phyloP scores from a whole-genome alignment of 2,888 invertebrate species.

The Drosophila melanosoma region DNA sequence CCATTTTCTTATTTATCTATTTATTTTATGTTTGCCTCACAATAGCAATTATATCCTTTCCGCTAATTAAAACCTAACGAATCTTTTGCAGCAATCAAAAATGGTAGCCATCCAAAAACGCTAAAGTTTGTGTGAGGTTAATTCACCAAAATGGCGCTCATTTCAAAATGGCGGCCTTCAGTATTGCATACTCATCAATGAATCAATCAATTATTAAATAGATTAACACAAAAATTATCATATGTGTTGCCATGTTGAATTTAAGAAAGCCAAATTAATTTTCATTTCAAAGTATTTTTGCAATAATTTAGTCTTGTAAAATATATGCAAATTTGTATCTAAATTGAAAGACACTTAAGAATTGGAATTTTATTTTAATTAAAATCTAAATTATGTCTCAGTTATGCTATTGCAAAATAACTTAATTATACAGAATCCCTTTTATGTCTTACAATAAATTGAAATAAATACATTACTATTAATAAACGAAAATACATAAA shows the following conservation, averaged over 20 bases:
- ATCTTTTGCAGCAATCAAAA: slow-evolving; percentile 1
- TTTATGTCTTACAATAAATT: background rate
- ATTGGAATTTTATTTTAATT: background rate
- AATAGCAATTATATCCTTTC: slow-evolving; percentile 8
- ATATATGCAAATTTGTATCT: background rate
- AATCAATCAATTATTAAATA: slow-evolving; percentile 7
- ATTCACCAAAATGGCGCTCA: slow-evolving; percentile 18
- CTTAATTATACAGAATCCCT: background rate
- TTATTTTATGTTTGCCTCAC: slow-evolving; percentile 16
- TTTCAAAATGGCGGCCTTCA: slow-evolving; percentile 29
- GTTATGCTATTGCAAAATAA: background rate
- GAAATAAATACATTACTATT: background rate
- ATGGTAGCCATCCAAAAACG: slow-evolving; percentile 17
- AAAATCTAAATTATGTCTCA: background rate
- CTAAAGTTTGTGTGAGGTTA: slow-evolving; percentile 41
- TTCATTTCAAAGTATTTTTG: background rate
- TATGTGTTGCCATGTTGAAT: background rate
- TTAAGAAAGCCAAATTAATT: background rate
- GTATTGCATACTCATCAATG: slow-evolving; percentile 7
- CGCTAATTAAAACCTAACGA: background rate
- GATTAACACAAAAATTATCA: background rate
- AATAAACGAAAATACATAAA: background rate
- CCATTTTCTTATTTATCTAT: slow-evolving; percentile 20
- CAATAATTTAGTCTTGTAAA: background rate
- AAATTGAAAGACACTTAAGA: background rate